phyloP scores from a whole-genome alignment of 2,797 vertebrate genomes.

The Cichlasoma orientale region DNA sequence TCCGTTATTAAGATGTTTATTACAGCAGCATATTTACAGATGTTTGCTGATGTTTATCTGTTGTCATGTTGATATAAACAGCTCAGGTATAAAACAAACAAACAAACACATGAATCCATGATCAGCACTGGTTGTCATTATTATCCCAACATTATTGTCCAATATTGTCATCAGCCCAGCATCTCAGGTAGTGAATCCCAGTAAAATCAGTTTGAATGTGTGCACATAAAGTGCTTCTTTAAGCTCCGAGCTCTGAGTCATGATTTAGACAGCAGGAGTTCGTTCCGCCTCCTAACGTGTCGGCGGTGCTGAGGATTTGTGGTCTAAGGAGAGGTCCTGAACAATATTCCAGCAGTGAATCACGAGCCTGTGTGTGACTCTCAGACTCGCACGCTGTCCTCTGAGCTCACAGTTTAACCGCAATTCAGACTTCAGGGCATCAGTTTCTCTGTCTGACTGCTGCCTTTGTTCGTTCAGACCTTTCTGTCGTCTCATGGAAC shows the following conservation, averaged over 20 bases:
- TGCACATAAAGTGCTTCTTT: not conserved
- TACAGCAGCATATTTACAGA: not conserved
- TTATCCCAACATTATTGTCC: not conserved
- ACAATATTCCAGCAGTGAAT: not conserved
- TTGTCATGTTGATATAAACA: fast-evolving
- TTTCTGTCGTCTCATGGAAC: not conserved
- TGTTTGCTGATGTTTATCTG: not conserved
- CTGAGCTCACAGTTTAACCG: not conserved
- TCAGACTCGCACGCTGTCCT: not conserved
- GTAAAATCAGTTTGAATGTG: not conserved
- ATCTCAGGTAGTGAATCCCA: not conserved
- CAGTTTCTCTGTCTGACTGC: not conserved
- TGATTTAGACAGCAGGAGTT: not conserved
- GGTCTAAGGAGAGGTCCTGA: not conserved
- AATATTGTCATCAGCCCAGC: not conserved
- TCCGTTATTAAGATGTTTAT: not conserved
- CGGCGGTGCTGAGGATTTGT: not conserved
- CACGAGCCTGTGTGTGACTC: not conserved
- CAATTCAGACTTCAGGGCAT: not conserved
- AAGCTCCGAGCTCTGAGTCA: not conserved
- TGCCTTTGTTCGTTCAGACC: not conserved
- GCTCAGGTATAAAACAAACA: no score
- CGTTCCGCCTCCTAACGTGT: not conserved
- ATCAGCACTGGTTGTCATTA: not conserved
- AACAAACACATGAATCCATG: no score